Conservation (phyloP, 2,888 invertebrate species). For the Pegoplata infirma region DNA sequence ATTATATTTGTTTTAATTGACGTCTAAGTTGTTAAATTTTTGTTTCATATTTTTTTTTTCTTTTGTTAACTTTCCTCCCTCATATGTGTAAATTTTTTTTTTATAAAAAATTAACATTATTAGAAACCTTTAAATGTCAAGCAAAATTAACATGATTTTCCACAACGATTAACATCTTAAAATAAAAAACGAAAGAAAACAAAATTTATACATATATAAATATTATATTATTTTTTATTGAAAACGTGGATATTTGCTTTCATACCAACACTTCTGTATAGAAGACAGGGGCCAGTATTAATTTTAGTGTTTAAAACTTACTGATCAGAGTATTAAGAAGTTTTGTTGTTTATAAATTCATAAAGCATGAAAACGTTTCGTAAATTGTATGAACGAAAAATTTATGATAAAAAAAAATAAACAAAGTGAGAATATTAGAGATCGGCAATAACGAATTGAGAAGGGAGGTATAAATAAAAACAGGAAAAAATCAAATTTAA, state of each 20-base stretch:
- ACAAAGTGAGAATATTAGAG: background rate
- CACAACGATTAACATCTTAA: conserved; percentile 62
- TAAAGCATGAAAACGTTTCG: conserved; percentile 57
- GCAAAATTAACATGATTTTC: conserved; percentile 62
- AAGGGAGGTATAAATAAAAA: too few species aligned
- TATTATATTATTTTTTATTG: background rate
- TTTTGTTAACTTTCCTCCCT: background rate
- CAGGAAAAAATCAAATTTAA: too few species aligned
- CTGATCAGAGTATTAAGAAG: conserved; percentile 9
- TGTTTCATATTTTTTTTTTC: background rate
- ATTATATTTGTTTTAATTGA: conserved; percentile 30
- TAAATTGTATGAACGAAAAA: conserved; percentile 28
- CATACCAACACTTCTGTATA: conserved; percentile 2
- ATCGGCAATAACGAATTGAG: background rate
- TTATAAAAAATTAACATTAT: conserved; percentile 30
- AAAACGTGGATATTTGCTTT: conserved; percentile 42
- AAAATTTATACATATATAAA: too few species aligned
- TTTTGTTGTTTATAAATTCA: conserved; percentile 35
- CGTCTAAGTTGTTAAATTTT: conserved; percentile 24
- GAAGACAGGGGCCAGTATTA: background rate
- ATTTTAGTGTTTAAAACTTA: conserved; percentile 9
- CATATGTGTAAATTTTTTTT: background rate
- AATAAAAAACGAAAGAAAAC: background rate
- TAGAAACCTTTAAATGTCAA: conserved; percentile 62
- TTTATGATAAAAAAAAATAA: background rate